Base-by-base conservation (phyloP, 2,113 vertebrate genomes). In the Neodon shergylaensis region DNA sequence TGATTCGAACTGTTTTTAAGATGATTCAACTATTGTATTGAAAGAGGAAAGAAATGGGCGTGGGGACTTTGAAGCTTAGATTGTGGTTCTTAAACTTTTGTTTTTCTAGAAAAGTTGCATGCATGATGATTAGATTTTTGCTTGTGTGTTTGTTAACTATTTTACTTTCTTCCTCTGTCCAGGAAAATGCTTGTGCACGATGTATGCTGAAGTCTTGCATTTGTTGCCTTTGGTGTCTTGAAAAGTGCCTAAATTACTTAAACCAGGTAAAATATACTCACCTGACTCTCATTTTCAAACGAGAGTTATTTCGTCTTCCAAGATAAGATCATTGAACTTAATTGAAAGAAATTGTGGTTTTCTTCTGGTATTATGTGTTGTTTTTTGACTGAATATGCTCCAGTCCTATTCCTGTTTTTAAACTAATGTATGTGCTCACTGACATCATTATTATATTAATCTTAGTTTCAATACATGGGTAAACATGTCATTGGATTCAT, bases 221-320 rank as follows among this genome's bases (percentile, higher is more conserved):
- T 98, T 99, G 99, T 98, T 99, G 99, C 98, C 99, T 99, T 98
- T 99, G 99, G 99, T 99, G 99, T 99, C 98, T 99, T 98, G 99
- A 99, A 99, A 99, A 99, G 99, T 99, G 99, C 99, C 99, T 99
- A 98, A 99, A 99, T 98, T 99, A 99, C 98, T 99, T 99, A 98
- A 99, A 99, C 98, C 99, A 99, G 99, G 99, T 99, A 98, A 97
- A 90, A 97, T 92, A 74, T 92, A 88, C n/a, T 92, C 90, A 78
- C 65, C 36, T 72, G 70, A 24, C 8, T 39, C 72, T 63, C 82
- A 63, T 8, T 94, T 98, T 96, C 52, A 77, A 83, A 31, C 76
- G 44, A 90, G 61, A 7, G 52, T 88, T 63, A 2, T 91, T 96
- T 90, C 72, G 92, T 94, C 31, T 84, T 42, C 54, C 36, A 77